Base-by-base conservation (phyloP, 2,888 invertebrate genomes). In the Eupithecia inturbata region DNA sequence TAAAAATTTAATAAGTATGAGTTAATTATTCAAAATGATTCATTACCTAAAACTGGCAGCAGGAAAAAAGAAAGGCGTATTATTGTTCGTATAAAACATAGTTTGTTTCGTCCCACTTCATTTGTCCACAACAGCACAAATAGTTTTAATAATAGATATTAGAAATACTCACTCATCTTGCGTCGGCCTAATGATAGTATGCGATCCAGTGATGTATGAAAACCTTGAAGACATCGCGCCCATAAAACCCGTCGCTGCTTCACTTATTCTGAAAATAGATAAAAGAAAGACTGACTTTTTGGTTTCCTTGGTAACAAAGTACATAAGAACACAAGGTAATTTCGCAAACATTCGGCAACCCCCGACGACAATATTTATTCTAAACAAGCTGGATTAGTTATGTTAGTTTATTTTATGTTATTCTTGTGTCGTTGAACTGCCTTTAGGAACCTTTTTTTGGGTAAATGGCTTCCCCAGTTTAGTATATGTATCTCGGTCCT, bases 181-280 rank as follows among this genome's bases (percentile, higher is more conserved):
- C 3, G 92, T 87, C 1, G 92, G 91, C 71, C 91, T 85, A 75
- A 93, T 79, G 81, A 95, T 89, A 73, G 89, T 86, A 79, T 93
- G 94, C 0, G 94, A 93, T n/a, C 93, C 95, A 0, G 96, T 96
- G 80, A 95, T 95, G 81, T 95, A 95, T 53, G 95, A 95, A 7
- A 96, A 83, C 5, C 95, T 92, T 3, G 95, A 95, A 19, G 96
- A 95, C 91, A 96, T 95, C 39, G 95, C 95, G 9, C 95, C 95
- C 84, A 96, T 95, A 49, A 95, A 89, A 68, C 94, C 94, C 0
- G 92, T 93, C 4, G 95, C 95, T 7, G 95, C 96, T 87, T 95
- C 95, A 73, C 95, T 95, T 78, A 96, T 92, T 74, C 95, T 95
- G 31, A 19, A 62, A 62, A 62, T 62, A 31, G 31, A 19, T 19